Conservation (phyloP, 1,140 invertebrate species). For the Drosophila ficusphila region DNA sequence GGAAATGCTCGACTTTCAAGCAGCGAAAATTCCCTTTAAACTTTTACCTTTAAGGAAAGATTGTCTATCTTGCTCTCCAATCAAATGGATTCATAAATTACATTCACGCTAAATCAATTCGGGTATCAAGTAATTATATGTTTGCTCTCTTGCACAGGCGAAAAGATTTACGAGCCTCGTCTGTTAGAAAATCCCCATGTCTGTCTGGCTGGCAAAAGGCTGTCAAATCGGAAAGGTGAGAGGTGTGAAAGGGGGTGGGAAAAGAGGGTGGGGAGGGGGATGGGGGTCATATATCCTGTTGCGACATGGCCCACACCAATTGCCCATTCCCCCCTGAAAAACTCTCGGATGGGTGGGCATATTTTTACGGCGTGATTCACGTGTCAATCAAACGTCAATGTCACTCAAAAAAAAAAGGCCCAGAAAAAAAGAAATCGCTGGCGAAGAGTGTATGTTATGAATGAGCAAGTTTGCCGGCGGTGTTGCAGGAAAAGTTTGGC, state of each 20-base stretch:
- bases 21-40: neutral
- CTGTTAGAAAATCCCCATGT: slow-evolving; percentile 36
- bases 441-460: slow-evolving; percentile 38
- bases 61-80: neutral
- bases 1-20: neutral
- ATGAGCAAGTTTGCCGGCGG: neutral
- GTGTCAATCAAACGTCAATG: slow-evolving; percentile 84
- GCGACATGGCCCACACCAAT: slow-evolving; percentile 23
- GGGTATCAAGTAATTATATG: slow-evolving; percentile 53
- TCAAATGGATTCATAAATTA: slow-evolving; percentile 39
- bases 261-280: slow-evolving; percentile 14
- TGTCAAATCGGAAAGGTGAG: slow-evolving; percentile 30
- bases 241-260: slow-evolving; percentile 22
- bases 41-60: neutral
- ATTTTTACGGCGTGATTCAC: slow-evolving; percentile 78
- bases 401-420: slow-evolving; percentile 58
- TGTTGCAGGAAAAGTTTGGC: slow-evolving; percentile 24
- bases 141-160: slow-evolving; percentile 18
- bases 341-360: slow-evolving; percentile 20
- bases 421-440: slow-evolving; percentile 1
- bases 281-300: slow-evolving; percentile 47
- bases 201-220: slow-evolving; percentile 29
- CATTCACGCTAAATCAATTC: slow-evolving; percentile 44
- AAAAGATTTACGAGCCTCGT: slow-evolving; percentile 37
- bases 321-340: neutral